A percentile compares a stretch with the other conserved stretches of the same genome.
Evolutionary conservation across 2,797 vertebrate species (phyloP).

Genomic region (Sebastiscus albofasciatus): DNA sequence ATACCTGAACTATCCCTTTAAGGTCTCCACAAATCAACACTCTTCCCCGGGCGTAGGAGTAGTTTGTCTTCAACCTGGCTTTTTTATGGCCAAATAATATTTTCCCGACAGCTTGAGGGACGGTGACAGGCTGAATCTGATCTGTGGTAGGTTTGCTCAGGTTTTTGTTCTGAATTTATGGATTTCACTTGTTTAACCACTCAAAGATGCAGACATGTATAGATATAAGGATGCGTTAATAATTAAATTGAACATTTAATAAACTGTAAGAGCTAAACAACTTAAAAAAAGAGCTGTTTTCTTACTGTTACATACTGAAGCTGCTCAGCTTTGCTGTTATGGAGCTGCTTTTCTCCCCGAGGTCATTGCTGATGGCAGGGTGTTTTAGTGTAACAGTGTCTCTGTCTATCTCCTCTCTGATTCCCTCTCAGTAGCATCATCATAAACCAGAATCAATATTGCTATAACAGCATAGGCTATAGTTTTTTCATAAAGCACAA

Average conservation of each 20-base stretch:
- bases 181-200: neutral
- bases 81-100: slow-evolving; percentile 37
- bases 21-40: slow-evolving; percentile 14
- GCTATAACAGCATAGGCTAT: neutral
- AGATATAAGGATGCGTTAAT: too few relatives aligned
- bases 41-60: neutral
- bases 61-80: slow-evolving; percentile 15
- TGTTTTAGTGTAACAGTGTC: neutral
- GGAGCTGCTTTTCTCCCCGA: too few relatives aligned
- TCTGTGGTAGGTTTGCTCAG: neutral
- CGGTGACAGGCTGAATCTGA: slow-evolving; percentile 3
- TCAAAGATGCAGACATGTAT: neutral
- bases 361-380: neutral
- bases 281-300: too few relatives aligned
- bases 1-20: neutral
- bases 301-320: neutral
- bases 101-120: neutral
- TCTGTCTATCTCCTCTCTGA: neutral
- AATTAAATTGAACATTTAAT: too few relatives aligned
- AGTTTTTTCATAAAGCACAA: neutral
- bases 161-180: neutral
- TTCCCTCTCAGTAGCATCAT: slow-evolving; percentile 3
- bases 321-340: neutral
- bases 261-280: too few relatives aligned
- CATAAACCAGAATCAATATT: neutral